These are phyloP conservation scores for Botrylloides violaceus DNA, from an alignment of 23 tunicate genomes.

Conservation along the genomic window DNA sequence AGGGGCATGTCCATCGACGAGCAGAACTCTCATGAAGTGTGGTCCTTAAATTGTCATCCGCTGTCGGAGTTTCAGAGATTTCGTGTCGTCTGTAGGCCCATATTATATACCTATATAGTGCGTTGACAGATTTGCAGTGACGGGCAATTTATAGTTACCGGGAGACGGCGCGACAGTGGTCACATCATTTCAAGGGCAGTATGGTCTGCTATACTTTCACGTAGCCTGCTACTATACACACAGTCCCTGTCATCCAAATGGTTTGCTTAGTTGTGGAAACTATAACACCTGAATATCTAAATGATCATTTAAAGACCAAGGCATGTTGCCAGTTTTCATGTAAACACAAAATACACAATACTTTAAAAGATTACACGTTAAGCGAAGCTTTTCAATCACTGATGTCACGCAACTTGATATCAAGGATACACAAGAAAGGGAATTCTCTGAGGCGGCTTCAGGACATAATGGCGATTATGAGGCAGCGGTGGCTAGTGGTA, in stretches of 20 bases:
- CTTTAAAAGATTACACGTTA: constrained; percentile 1
- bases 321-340: constrained; percentile 21
- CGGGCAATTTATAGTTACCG: too few relatives aligned
- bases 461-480: not conserved
- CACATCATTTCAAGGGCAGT: too few relatives aligned
- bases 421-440: not conserved
- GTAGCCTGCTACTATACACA: too few relatives aligned
- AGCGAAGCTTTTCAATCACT: constrained; percentile 1
- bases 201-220: too few relatives aligned
- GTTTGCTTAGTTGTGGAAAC: not conserved
- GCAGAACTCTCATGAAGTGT: too few relatives aligned
- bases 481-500: not conserved
- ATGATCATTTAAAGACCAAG: not conserved
- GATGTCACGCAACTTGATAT: constrained; percentile 11
- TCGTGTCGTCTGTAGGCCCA: too few relatives aligned
- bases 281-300: not conserved
- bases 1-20: too few relatives aligned
- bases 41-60: too few relatives aligned
- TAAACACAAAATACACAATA: constrained; percentile 10
- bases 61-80: too few relatives aligned
- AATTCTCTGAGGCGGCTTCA: not conserved
- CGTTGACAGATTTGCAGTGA: too few relatives aligned
- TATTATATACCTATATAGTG: too few relatives aligned
- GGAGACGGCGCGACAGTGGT: too few relatives aligned
- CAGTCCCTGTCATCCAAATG: not conserved